phyloP scores from a whole-genome alignment of 1,140 invertebrate species.

The Cataglyphis hispanica region DNA sequence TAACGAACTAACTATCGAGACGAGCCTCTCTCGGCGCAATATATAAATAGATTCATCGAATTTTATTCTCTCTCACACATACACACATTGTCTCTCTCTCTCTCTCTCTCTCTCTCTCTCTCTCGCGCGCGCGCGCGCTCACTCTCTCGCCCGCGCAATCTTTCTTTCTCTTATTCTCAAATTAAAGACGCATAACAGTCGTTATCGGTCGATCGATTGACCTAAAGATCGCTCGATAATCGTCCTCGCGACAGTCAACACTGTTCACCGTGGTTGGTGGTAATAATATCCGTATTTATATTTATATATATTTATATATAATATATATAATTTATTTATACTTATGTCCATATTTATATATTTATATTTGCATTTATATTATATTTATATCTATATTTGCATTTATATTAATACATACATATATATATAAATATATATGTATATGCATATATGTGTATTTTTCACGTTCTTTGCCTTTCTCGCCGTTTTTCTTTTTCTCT shows the following conservation, averaged over 20 bases:
- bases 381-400: conserved; percentile 72
- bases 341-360: conserved; percentile 68
- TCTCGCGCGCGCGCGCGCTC: conserved; percentile 28
- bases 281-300: conserved; percentile 71
- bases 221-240: conserved; percentile 63
- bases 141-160: background rate
- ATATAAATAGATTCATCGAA: conserved; percentile 82
- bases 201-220: conserved; percentile 63
- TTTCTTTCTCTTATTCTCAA: conserved; percentile 12
- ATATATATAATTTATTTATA: conserved; percentile 76
- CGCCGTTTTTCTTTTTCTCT: background rate
- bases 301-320: conserved; percentile 79
- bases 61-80: conserved; percentile 39
- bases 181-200: conserved; percentile 68
- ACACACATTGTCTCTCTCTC: conserved; percentile 23
- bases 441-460: conserved; percentile 68
- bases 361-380: conserved; percentile 65
- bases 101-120: background rate
- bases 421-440: conserved; percentile 64
- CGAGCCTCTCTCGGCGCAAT: conserved; percentile 60
- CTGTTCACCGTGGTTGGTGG: conserved; percentile 39
- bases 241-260: conserved; percentile 50
- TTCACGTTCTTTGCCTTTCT: conserved; percentile 71
- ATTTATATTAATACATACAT: conserved; percentile 63
- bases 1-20: conserved; percentile 73